Evolutionary conservation across 2,113 vertebrate species (phyloP), one percentile per base, ranked within the genome.

Genomic region (Colossoma macropomum): DNA sequence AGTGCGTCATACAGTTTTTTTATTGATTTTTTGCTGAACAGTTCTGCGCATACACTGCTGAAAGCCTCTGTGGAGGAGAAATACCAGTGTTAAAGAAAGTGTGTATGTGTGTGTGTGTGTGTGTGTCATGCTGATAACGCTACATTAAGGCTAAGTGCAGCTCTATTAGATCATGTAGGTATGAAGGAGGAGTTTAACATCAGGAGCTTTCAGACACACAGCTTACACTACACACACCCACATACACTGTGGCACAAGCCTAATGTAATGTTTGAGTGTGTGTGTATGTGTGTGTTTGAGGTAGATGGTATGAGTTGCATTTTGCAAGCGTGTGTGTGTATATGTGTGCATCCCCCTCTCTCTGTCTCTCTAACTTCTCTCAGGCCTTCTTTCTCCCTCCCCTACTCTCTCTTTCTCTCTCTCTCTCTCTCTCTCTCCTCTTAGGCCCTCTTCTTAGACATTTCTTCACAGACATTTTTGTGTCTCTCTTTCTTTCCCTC

Each of bases 81-180:
- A 38, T 7, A 38, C 34, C 34, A 38, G 34, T 7, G 34, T 38
- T 38, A 38, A 38, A 38, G 7, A 38, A 17, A 25, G 56, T 59
- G 56, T 59, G 56, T 62, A 23, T 62, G 59, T 62, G 21, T 25
- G 59, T 62, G 59, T 62, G 59, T 62, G 59, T n/a, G 62, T 11
- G 62, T 3, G 25, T 2, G n/a, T 12, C n/a, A 90, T 90, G 91
- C 93, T 92, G 91, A 89, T 88, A 93, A 93, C 93, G 88, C 88
- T 85, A 89, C 91, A 93, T 92, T 93, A 93, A 91, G 88, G 89
- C 89, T 92, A 93, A 94, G 92, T 93, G 93, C 89, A 89, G 86
- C 89, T 92, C 91, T 93, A 93, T 93, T 93, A 94, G 92, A 93
- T 93, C 92, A 50, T 50, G 45, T 50, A 50, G 45, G 45, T 50